phyloP scores from a whole-genome alignment of 1,140 invertebrate species.

The Aphidius gifuensis region DNA sequence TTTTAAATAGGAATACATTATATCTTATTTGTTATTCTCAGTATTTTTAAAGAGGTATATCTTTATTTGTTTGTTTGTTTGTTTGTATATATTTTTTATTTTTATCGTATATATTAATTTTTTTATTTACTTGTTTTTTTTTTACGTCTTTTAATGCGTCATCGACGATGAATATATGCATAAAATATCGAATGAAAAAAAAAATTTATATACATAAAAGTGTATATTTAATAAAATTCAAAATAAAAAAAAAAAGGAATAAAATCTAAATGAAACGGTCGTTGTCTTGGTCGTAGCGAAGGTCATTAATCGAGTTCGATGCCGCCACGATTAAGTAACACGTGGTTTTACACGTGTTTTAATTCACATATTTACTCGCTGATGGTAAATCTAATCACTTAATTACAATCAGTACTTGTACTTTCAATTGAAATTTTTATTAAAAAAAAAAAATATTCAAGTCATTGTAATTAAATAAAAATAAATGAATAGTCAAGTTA shows the following conservation, averaged over 20 bases:
- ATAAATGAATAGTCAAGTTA: no score
- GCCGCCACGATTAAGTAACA: neutral
- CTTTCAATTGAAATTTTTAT: neutral
- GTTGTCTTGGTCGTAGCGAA: slow-evolving; percentile 1
- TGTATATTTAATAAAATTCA: slow-evolving; percentile 16
- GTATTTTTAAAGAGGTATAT: no score
- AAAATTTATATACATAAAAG: slow-evolving; percentile 4
- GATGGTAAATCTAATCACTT: neutral
- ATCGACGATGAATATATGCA: slow-evolving; percentile 5
- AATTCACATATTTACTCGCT: neutral
- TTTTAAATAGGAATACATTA: no score
- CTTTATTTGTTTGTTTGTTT: no score
- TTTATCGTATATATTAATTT: neutral
- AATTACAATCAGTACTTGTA: neutral
- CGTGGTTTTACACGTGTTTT: neutral
- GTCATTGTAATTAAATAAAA: no score
- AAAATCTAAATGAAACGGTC: slow-evolving; percentile 3
- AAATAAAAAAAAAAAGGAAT: neutral
- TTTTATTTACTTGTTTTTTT: neutral
- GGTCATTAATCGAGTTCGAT: slow-evolving; percentile 9
- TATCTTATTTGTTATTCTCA: no score
- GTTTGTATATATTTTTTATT: no score
- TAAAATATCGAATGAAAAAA: neutral
- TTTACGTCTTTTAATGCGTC: slow-evolving; percentile 1
- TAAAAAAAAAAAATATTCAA: neutral